These are phyloP conservation scores for Xestia xanthographa DNA, from an alignment of 2,888 invertebrate genomes.

Conservation along the genomic window DNA sequence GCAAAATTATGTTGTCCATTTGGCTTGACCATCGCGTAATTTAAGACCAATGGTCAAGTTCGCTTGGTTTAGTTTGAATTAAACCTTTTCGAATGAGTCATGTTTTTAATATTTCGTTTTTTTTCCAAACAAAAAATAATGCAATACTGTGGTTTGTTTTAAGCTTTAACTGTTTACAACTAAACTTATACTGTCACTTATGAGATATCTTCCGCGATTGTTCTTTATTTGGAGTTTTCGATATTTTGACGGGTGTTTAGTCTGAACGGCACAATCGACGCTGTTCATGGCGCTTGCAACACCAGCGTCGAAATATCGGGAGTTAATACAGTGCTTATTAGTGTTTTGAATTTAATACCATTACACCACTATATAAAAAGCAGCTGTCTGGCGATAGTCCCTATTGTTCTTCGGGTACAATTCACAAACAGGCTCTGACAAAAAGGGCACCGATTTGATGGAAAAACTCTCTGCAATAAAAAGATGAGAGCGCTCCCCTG, in stretches of 20 bases:
- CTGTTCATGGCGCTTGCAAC: too few species aligned
- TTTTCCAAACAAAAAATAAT: too few species aligned
- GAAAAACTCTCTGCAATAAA: constrained; percentile 85
- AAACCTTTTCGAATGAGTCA: background rate
- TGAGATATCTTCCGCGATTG: too few species aligned
- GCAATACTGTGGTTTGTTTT: too few species aligned
- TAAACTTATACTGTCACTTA: too few species aligned
- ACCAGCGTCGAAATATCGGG: too few species aligned
- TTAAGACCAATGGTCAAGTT: background rate
- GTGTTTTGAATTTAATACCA: background rate
- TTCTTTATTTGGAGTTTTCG: too few species aligned
- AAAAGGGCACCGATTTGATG: constrained; percentile 86
- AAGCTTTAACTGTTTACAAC: too few species aligned
- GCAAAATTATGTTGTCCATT: background rate
- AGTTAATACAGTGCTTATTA: too few species aligned
- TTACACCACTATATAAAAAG: constrained; percentile 62
- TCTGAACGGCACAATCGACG: too few species aligned
- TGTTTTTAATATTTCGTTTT: background rate
- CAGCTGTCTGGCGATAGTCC: constrained; percentile 52
- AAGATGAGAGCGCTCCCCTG: constrained; percentile 79
- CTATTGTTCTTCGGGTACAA: constrained; percentile 78
- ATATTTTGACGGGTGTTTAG: too few species aligned
- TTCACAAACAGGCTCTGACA: constrained; percentile 77
- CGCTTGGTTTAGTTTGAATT: background rate
- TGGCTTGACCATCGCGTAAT: background rate